Evolutionary conservation across 2,113 vertebrate genomes (phyloP).

Genomic region (Siniperca chuatsi): DNA sequence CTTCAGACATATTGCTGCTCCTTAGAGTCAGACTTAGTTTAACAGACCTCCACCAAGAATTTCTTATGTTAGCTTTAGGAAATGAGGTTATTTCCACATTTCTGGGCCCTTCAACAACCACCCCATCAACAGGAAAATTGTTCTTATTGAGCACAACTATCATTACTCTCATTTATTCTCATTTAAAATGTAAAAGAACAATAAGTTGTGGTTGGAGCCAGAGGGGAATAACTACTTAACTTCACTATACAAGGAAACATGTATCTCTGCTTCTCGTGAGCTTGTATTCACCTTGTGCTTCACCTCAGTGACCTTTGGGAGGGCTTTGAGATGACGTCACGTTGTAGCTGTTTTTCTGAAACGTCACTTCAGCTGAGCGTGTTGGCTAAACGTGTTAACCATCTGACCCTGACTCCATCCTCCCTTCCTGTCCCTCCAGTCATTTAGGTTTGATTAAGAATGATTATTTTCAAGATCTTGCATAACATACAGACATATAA

Average conservation of each 20-base stretch:
- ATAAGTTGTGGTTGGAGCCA: background rate
- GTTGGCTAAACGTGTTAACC: background rate
- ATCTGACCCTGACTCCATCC: slow-evolving; percentile 16
- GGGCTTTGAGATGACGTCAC: background rate
- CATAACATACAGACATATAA: background rate
- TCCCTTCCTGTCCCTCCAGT: background rate
- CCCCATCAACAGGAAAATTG: background rate
- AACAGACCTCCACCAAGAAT: slow-evolving; percentile 53
- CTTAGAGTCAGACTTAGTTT: slow-evolving; percentile 9
- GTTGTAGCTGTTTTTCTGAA: background rate
- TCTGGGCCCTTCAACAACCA: slow-evolving; percentile 49
- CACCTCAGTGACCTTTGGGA: slow-evolving; percentile 1
- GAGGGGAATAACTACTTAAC: background rate
- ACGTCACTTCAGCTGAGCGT: background rate
- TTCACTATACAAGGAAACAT: background rate
- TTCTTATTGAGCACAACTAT: background rate
- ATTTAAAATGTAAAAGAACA: background rate
- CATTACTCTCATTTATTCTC: background rate
- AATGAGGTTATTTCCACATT: slow-evolving; percentile 68
- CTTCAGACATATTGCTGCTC: slow-evolving; percentile 37
- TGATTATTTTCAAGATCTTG: background rate
- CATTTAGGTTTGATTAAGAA: background rate
- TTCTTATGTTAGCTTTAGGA: slow-evolving; percentile 32
- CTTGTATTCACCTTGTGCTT: background rate
- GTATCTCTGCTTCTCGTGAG: background rate